These are phyloP conservation scores for Drosophila hydei DNA, from an alignment of 1,140 invertebrate species.

Conservation along the genomic window DNA sequence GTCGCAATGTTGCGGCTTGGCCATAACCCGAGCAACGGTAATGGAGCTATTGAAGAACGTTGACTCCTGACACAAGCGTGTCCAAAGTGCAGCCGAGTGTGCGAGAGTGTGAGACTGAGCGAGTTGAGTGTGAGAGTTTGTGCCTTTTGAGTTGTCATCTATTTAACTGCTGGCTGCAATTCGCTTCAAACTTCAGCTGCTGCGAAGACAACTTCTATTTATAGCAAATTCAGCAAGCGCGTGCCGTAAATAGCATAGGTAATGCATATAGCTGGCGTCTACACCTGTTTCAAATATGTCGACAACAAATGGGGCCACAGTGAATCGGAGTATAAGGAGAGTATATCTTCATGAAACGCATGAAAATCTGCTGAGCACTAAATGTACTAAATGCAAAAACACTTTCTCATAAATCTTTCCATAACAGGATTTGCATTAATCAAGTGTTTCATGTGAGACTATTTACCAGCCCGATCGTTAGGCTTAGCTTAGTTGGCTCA, in stretches of 20 bases:
- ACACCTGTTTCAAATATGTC: slow-evolving; percentile 76
- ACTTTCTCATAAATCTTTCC: background rate
- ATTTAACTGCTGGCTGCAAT: slow-evolving; percentile 33
- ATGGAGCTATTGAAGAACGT: slow-evolving; percentile 42
- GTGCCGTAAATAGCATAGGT: slow-evolving; percentile 18
- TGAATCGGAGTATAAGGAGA: too few relatives aligned
- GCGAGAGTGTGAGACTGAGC: background rate
- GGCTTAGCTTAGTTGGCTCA: slow-evolving; percentile 35
- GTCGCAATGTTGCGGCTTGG: slow-evolving; percentile 73
- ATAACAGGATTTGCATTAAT: slow-evolving; percentile 68
- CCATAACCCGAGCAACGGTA: slow-evolving; percentile 49
- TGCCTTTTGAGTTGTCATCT: slow-evolving; percentile 23
- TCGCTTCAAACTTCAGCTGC: slow-evolving; percentile 9
- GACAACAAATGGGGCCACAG: slow-evolving; percentile 41
- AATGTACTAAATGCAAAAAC: background rate
- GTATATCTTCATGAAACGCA: too few relatives aligned
- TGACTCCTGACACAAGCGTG: slow-evolving; percentile 14
- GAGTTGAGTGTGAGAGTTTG: slow-evolving; percentile 1
- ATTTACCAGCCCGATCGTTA: slow-evolving; percentile 15
- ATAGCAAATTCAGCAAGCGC: slow-evolving; percentile 37
- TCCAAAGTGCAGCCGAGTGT: slow-evolving; percentile 30
- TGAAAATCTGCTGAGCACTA: too few relatives aligned
- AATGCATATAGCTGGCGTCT: slow-evolving; percentile 45
- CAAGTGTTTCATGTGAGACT: slow-evolving; percentile 22
- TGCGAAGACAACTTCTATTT: slow-evolving; percentile 44